Base-by-base conservation (phyloP, 1,140 invertebrate genomes). In the Plutomurus gul region DNA sequence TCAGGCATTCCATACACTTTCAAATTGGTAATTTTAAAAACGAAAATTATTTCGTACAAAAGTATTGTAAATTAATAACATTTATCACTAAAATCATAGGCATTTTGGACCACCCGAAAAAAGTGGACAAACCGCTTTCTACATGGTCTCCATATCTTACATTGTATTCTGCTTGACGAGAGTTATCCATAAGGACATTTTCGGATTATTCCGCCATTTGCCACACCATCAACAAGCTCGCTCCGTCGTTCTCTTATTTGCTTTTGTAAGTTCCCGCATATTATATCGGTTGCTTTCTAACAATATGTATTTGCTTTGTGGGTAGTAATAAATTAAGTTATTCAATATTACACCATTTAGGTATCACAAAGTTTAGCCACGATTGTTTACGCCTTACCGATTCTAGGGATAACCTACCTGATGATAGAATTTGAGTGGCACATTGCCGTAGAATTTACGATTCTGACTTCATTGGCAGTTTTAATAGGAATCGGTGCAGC, bases 61-160 rank as follows among this genome's bases (percentile, higher is more conserved):
- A n/a, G n/a, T n/a, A n/a, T n/a, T n/a, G n/a, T n/a, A n/a, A n/a
- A n/a, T n/a, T n/a, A n/a, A n/a, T n/a, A n/a, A n/a, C n/a, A n/a
- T n/a, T n/a, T n/a, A n/a, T n/a, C n/a, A n/a, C n/a, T n/a, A n/a
- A n/a, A n/a, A n/a, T n/a, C n/a, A n/a, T n/a, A n/a, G n/a, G 56
- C 56, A 36, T n/a, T 65, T 65, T 65, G 56, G 30, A n/a, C 13
- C 36, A n/a, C 56, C 56, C 11, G 51, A 60, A 18, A 1, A 10
- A 43, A 79, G 51, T 18, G 36, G 72, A 1, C 47, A 72, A 79
- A 46, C 72, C 11, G 49, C 46, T 73, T 71, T 47, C 11, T 78
- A 72, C 7, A 46, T 39, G 33, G 0, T 65, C 4, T 65, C 56
- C 2, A 65, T 65, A 3, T 65, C 56, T 1, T 65, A 33, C 20